These are phyloP conservation scores for Ciconia stormi DNA, from an alignment of 2,113 vertebrate genomes.

Conservation along the genomic window DNA sequence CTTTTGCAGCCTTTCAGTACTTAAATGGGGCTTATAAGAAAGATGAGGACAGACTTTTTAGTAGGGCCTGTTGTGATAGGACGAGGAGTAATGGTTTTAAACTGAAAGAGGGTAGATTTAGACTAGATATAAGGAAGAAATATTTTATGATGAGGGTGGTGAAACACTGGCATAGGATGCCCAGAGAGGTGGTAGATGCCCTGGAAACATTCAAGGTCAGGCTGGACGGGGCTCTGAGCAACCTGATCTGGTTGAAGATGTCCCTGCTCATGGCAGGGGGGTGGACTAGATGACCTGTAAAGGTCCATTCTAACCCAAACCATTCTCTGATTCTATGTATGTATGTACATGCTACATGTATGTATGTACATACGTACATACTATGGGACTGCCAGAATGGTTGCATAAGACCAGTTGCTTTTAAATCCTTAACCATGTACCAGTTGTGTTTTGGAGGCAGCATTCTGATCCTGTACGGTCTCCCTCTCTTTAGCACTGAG, in stretches of 20 bases:
- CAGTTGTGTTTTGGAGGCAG: neutral
- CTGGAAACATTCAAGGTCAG: neutral
- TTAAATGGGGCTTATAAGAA: neutral
- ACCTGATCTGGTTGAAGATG: neutral
- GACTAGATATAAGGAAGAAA: neutral
- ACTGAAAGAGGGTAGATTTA: neutral
- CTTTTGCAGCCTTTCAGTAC: neutral
- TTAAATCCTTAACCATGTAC: neutral
- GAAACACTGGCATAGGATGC: neutral
- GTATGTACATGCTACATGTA: neutral
- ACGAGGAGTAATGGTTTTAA: neutral
- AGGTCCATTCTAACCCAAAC: neutral
- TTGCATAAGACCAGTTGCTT: neutral
- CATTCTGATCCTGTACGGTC: neutral
- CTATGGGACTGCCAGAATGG: neutral
- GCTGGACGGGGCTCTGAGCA: neutral
- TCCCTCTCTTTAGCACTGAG: neutral
- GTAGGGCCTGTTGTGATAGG: neutral
- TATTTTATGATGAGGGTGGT: neutral
- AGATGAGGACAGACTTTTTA: neutral
- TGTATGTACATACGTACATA: neutral
- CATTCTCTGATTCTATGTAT: neutral
- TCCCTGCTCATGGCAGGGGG: neutral
- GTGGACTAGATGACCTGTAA: neutral
- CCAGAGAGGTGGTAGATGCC: neutral